phyloP scores from a whole-genome alignment of 2,888 invertebrate genomes.

The Busseola fusca region DNA sequence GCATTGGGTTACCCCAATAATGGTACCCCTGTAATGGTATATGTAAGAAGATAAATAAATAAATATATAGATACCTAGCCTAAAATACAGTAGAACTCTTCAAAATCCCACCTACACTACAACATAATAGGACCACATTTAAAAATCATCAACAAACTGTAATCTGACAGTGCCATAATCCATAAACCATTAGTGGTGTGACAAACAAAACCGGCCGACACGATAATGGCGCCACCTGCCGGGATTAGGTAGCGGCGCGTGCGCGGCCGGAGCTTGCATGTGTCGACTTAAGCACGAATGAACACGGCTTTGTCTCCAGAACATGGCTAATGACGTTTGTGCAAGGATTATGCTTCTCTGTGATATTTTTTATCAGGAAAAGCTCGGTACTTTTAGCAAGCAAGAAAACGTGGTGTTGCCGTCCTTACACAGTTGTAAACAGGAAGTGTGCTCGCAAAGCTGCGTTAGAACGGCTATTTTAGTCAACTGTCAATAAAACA shows the following conservation, averaged over 20 bases:
- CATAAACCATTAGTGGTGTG: conserved; percentile 37
- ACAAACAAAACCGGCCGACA: conserved; percentile 25
- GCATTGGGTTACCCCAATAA: too few species aligned
- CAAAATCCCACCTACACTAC: neutral
- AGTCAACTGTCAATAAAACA: too few species aligned
- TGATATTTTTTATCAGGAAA: conserved; percentile 20
- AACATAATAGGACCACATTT: conserved; percentile 8
- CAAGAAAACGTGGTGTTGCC: neutral
- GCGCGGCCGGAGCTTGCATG: conserved; percentile 29
- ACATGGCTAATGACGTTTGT: conserved; percentile 51
- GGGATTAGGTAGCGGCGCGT: conserved; percentile 19
- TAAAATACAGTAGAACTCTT: neutral
- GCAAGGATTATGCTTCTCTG: conserved; percentile 42
- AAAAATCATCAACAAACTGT: conserved; percentile 26
- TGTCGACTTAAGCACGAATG: conserved; percentile 54
- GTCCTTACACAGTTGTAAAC: neutral
- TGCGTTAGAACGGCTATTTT: too few species aligned
- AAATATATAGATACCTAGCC: too few species aligned
- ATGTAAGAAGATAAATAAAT: too few species aligned
- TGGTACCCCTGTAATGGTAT: too few species aligned
- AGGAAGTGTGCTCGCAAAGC: neutral
- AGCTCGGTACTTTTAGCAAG: neutral
- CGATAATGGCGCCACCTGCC: conserved; percentile 40
- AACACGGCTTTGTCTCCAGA: conserved; percentile 48
- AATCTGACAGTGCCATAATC: conserved; percentile 41